These are phyloP conservation scores for Podiceps cristatus DNA, from an alignment of 2,113 vertebrate genomes.

Conservation along the genomic window DNA sequence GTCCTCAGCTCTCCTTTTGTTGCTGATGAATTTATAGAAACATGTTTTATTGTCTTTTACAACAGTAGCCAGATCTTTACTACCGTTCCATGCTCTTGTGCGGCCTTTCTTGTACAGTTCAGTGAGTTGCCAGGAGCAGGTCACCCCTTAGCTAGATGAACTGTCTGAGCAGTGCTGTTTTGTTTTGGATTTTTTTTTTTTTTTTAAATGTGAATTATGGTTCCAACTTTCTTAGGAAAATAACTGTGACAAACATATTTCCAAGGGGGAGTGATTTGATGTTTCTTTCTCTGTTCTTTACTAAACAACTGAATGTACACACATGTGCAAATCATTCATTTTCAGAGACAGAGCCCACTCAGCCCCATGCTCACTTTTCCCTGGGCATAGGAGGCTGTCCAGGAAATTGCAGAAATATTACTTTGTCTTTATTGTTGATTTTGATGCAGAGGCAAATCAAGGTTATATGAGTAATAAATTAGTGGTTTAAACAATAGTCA, in stretches of 20 bases:
- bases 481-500: not conserved
- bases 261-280: not conserved
- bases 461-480: not conserved
- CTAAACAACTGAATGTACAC: not conserved
- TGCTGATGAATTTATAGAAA: too few species aligned
- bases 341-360: not conserved
- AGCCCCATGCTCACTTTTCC: not conserved
- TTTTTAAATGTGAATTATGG: not conserved
- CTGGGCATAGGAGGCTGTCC: not conserved
- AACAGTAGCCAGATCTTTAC: not conserved
- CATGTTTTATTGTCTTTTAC: too few species aligned
- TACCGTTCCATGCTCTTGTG: not conserved
- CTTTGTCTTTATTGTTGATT: not conserved
- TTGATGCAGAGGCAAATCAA: not conserved
- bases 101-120: not conserved
- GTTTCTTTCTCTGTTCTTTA: not conserved
- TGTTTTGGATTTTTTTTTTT: not conserved
- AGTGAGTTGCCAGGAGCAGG: not conserved
- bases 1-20: too few species aligned
- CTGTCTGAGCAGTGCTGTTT: not conserved
- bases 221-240: not conserved
- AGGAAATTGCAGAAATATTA: not conserved
- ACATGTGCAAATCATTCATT: rapidly evolving
- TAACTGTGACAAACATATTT: not conserved
- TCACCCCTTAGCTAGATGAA: not conserved